Evolutionary conservation across 2,888 invertebrate genomes (phyloP).

Genomic region (Phrixothrix hirtus): DNA sequence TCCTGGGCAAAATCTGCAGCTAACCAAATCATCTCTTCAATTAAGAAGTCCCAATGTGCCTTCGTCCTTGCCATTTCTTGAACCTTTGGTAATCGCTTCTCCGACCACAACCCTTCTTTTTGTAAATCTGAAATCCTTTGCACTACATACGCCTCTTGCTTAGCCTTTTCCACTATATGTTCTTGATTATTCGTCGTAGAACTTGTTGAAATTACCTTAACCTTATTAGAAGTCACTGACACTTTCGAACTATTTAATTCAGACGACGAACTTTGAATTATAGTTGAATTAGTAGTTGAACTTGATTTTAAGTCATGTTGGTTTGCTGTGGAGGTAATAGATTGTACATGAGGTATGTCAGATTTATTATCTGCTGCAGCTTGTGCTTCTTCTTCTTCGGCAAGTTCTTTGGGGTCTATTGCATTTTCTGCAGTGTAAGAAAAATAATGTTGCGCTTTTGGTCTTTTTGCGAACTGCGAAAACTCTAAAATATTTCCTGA

Average conservation of each 20-base stretch:
- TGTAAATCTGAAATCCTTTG: conserved; percentile 89
- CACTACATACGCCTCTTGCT: conserved; percentile 93
- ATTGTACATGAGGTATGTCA: conserved; percentile 2
- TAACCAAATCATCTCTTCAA: conserved; percentile 99
- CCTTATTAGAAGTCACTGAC: conserved; percentile 18
- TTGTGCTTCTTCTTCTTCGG: conserved; percentile 13
- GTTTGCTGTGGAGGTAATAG: not conserved
- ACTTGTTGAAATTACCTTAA: conserved; percentile 29
- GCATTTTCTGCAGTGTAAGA: conserved; percentile 71
- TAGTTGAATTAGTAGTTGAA: conserved; percentile 32
- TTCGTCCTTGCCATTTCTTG: conserved; percentile 88
- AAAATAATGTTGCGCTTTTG: conserved; percentile 73
- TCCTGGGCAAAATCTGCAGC: conserved; percentile 97
- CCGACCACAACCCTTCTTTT: conserved; percentile 92
- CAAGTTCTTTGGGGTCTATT: conserved; percentile 49
- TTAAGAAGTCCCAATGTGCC: conserved; percentile 97
- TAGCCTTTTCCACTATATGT: conserved; percentile 82
- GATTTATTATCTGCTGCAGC: conserved; percentile 9
- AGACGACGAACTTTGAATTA: conserved; percentile 24
- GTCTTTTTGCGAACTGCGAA: conserved; percentile 79
- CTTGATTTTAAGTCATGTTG: conserved; percentile 7
- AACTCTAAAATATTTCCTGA: conserved; percentile 90
- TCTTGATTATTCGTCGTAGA: conserved; percentile 61
- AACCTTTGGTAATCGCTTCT: conserved; percentile 87
- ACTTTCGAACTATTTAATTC: conserved; percentile 11